Evolutionary conservation across 2,797 vertebrate species (phyloP).

Genomic region (Rousettus madagascariensis): DNA sequence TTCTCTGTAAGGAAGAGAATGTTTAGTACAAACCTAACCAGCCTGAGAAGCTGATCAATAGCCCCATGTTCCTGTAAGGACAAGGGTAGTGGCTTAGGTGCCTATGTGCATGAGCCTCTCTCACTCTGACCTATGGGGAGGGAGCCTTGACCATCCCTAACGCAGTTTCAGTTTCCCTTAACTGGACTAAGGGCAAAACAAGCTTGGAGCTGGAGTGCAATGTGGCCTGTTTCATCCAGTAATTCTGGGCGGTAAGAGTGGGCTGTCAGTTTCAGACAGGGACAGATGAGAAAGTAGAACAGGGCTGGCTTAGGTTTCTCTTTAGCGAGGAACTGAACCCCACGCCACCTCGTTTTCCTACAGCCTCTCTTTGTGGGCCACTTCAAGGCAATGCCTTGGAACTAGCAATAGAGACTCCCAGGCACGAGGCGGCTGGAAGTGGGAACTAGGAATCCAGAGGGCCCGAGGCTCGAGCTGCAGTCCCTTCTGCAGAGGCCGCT

Average conservation of each 20-base stretch:
- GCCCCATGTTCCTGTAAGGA: neutral
- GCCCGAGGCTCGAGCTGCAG: neutral
- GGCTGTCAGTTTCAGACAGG: constrained; percentile 18
- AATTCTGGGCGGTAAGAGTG: neutral
- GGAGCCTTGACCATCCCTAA: neutral
- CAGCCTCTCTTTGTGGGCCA: neutral
- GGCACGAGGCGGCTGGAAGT: neutral
- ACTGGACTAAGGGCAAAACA: neutral
- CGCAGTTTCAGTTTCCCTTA: neutral
- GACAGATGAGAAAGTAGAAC: neutral
- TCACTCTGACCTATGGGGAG: neutral
- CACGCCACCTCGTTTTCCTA: neutral
- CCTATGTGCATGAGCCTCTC: neutral
- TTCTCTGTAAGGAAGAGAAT: neutral
- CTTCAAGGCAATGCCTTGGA: neutral
- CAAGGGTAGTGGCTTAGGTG: neutral
- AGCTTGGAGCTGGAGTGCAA: neutral
- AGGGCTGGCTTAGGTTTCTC: neutral
- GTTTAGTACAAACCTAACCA: neutral
- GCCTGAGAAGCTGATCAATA: neutral
- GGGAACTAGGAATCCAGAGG: neutral
- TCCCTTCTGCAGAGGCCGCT: neutral
- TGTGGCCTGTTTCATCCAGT: neutral
- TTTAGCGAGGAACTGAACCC: neutral
- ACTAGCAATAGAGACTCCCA: neutral